Conservation (phyloP, 2,888 invertebrate genomes). For the Himalopsyche kuldschensis region DNA sequence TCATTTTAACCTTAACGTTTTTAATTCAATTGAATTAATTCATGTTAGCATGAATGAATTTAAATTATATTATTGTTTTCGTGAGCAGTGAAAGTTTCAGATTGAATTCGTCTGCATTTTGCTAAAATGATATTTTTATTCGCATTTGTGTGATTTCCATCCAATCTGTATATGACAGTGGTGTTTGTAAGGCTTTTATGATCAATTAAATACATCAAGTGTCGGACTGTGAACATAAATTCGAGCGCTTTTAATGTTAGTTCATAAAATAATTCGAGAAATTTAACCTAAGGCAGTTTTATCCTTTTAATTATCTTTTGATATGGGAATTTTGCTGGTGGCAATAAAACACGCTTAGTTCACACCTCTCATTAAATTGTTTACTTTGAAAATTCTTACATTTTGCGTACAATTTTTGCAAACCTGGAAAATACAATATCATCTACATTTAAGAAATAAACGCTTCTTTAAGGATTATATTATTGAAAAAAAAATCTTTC, state of each 20-base stretch:
- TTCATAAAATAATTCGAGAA: neutral
- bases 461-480: too few relatives aligned
- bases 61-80: too few relatives aligned
- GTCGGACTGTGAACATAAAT: neutral
- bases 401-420: neutral
- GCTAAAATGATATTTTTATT: neutral
- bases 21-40: too few relatives aligned
- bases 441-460: too few relatives aligned
- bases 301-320: neutral
- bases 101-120: neutral
- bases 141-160: neutral
- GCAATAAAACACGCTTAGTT: neutral
- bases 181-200: neutral
- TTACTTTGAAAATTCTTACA: neutral
- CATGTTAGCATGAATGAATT: too few relatives aligned
- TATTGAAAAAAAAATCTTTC: too few relatives aligned
- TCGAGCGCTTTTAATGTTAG: neutral
- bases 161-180: neutral
- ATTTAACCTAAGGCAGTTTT: neutral
- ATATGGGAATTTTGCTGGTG: neutral
- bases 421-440: too few relatives aligned
- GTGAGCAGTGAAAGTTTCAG: too few relatives aligned
- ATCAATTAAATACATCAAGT: neutral
- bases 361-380: neutral
- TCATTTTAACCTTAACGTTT: too few relatives aligned